These are phyloP conservation scores for Masticophis lateralis DNA, from an alignment of 2,797 vertebrate genomes.

Conservation along the genomic window DNA sequence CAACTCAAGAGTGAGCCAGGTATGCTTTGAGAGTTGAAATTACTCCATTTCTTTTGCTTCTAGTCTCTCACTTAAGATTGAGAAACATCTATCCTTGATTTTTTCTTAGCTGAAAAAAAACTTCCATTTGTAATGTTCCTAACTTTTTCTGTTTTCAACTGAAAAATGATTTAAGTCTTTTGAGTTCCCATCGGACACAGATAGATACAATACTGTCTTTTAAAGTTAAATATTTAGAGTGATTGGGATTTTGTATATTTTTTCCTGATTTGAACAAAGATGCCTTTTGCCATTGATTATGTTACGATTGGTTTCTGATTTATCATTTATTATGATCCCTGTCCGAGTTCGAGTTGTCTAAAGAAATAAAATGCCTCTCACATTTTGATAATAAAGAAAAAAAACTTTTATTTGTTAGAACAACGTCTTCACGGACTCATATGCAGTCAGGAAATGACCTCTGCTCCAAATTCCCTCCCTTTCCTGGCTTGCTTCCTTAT, in stretches of 20 bases:
- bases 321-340: background rate
- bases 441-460: too few relatives aligned
- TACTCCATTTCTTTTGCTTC: background rate
- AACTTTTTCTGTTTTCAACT: background rate
- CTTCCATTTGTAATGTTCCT: background rate
- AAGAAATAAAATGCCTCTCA: too few relatives aligned
- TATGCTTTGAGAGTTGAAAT: too few relatives aligned
- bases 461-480: too few relatives aligned
- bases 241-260: background rate
- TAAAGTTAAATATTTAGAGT: background rate
- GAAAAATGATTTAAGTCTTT: background rate
- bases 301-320: background rate
- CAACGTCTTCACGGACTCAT: too few relatives aligned
- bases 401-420: too few relatives aligned
- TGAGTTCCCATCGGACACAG: background rate
- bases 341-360: too few relatives aligned
- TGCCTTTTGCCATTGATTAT: background rate
- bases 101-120: background rate
- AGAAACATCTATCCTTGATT: background rate
- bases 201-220: background rate
- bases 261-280: background rate
- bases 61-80: background rate
- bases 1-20: too few relatives aligned
- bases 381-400: too few relatives aligned
- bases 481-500: too few relatives aligned